Evolutionary conservation across 92 coral and sea anemone genomes (phyloP).

Genomic region (Siderastrea radians): DNA sequence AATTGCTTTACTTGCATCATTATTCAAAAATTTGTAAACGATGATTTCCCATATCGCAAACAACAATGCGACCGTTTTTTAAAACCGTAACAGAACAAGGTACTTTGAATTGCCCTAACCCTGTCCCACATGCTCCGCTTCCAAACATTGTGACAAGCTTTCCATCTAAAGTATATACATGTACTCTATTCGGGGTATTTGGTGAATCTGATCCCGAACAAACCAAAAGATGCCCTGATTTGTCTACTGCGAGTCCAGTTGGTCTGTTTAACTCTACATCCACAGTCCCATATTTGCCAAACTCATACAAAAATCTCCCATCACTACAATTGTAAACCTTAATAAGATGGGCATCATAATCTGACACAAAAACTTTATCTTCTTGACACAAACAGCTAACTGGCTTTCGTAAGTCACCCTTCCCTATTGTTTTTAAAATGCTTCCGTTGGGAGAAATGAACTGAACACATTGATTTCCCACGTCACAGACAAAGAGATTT

Average conservation of each 20-base stretch:
- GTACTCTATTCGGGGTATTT: conserved; percentile 30
- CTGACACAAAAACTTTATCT: conserved; percentile 9
- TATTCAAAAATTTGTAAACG: too few relatives aligned
- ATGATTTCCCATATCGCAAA: too few relatives aligned
- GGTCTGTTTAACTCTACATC: not conserved
- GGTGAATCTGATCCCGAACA: not conserved
- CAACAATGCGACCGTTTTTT: conserved; percentile 26
- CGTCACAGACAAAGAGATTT: conserved; percentile 1
- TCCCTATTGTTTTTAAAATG: conserved; percentile 7
- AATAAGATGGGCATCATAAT: not conserved
- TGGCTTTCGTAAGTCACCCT: not conserved
- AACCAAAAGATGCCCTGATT: not conserved
- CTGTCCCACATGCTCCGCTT: conserved; percentile 10
- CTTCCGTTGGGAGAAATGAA: conserved; percentile 13
- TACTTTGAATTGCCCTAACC: conserved; percentile 44
- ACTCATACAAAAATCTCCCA: conserved; percentile 12
- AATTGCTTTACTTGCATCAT: too few relatives aligned
- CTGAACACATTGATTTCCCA: not conserved
- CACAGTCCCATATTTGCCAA: not conserved
- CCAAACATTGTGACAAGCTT: conserved; percentile 49
- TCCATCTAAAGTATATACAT: conserved; percentile 52
- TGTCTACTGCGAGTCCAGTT: not conserved
- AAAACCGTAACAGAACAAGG: conserved; percentile 56
- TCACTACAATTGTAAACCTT: not conserved
- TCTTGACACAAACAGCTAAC: not conserved